Conservation (phyloP, 2,888 invertebrate genomes). For the Eupithecia inturbata region DNA sequence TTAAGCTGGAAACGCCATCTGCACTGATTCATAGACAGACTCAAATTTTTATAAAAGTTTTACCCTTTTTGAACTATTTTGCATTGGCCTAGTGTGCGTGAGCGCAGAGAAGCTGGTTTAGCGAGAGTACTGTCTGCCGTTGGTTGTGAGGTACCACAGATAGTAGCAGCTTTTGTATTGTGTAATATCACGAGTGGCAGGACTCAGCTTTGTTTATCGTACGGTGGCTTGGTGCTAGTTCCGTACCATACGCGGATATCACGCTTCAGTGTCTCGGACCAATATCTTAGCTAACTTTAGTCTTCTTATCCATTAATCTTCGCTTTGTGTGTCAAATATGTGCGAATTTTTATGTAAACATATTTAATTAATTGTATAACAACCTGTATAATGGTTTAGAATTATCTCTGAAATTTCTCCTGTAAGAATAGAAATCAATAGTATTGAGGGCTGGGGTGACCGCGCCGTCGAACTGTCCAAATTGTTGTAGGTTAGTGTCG, state of each 20-base stretch:
- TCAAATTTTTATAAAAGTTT: constrained; percentile 74
- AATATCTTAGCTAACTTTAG: constrained; percentile 77
- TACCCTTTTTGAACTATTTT: constrained; percentile 75
- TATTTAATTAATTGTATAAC: constrained; percentile 79
- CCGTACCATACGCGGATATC: constrained; percentile 70
- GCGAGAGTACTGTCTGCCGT: constrained; percentile 20
- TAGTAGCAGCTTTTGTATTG: constrained; percentile 69
- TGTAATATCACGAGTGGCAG: constrained; percentile 47
- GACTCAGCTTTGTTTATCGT: constrained; percentile 66
- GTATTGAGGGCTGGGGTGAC: constrained; percentile 66
- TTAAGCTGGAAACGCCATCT: constrained; percentile 44
- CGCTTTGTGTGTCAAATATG: constrained; percentile 85
- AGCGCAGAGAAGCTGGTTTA: constrained; percentile 51
- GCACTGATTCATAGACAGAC: constrained; percentile 63
- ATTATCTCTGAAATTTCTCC: constrained; percentile 76
- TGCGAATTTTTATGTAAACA: constrained; percentile 81
- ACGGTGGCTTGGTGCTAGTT: constrained; percentile 83
- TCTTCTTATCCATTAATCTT: constrained; percentile 77
- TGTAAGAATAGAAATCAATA: constrained; percentile 72
- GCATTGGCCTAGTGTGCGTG: constrained; percentile 67
- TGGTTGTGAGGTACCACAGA: constrained; percentile 43
- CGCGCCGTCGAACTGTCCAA: constrained; percentile 71
- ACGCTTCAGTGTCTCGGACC: constrained; percentile 84
- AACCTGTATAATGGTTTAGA: constrained; percentile 83
- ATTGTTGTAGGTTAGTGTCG: constrained; percentile 76